Evolutionary conservation across 1,140 invertebrate species (phyloP), one percentile per base, ranked within the genome.

Genomic region (Gonatopus flavifemur): DNA sequence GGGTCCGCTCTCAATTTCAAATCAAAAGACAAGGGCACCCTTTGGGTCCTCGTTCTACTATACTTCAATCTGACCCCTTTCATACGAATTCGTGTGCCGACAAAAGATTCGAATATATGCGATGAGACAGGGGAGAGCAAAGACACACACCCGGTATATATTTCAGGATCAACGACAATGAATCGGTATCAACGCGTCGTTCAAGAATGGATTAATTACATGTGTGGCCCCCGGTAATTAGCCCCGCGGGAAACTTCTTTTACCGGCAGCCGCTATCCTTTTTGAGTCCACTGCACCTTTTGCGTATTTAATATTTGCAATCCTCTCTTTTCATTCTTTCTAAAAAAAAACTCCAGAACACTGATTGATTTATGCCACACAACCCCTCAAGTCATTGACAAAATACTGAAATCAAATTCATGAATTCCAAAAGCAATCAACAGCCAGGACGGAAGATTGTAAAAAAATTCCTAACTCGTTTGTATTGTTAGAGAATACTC

Each of bases 11-110:
- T 63, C 53, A 57, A 50, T 72, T 63, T 57, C 55, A 66, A 70
- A 69, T 71, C 69, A 70, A 72, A 74, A 69, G 68, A 62, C 64
- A 59, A 65, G 63, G 62, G 67, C 70, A 72, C 70, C 71, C 70
- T 72, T 70, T 74, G 57, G 61, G 57, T 62, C 66, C 64, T 57
- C 52, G 55, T 43, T 43, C 7, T 18, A 10, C 35, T 36, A 18
- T 3, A 8, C n/a, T 16, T 9, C 51, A 54, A n/a, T n/a, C 31
- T 20, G 52, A 49, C 51, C 59, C 57, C 38, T 59, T 71, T 70
- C 67, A 70, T 67, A 41, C 49, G 46, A 38, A 25, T 41, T 42
- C 46, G n/a, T 37, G 41, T 44, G 64, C 69, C 70, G 72, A 74
- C 70, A 74, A 74, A 62, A 72, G 69, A 57, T 45, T 56, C 38